Evolutionary conservation across 2,888 invertebrate genomes (phyloP).

Genomic region (Callyntrura sp.): DNA sequence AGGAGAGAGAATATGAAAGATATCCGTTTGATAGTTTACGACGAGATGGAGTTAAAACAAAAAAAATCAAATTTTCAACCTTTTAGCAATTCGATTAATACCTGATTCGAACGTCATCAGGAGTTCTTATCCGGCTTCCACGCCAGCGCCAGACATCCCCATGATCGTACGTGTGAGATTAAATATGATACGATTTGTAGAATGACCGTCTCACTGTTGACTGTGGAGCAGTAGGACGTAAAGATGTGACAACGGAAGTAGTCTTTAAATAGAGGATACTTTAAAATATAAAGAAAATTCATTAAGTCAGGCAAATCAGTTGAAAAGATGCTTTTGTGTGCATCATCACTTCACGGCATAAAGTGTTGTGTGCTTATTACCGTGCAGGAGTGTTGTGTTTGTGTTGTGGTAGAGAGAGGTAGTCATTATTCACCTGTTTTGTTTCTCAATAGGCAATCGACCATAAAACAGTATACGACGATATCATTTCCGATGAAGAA

Average conservation of each 20-base stretch:
- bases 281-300: background rate
- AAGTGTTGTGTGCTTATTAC: background rate
- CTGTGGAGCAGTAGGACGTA: background rate
- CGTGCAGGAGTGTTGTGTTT: background rate
- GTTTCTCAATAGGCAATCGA: background rate
- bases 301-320: background rate
- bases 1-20: constrained; percentile 3
- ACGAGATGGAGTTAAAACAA: constrained; percentile 16
- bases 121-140: background rate
- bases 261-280: constrained; percentile 3
- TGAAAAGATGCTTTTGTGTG: background rate
- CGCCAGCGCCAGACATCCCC: background rate
- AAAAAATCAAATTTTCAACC: constrained; percentile 53
- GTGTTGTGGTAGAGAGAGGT: background rate
- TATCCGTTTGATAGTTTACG: background rate
- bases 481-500: constrained; percentile 28
- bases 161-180: background rate
- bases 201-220: constrained; percentile 4
- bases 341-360: no score
- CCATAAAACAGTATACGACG: constrained; percentile 16
- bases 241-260: constrained; percentile 9
- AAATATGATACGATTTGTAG: constrained; percentile 1
- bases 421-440: constrained; percentile 26
- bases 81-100: constrained; percentile 38
- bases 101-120: background rate